phyloP scores from a whole-genome alignment of 2,888 invertebrate genomes.

The Altica lythri region DNA sequence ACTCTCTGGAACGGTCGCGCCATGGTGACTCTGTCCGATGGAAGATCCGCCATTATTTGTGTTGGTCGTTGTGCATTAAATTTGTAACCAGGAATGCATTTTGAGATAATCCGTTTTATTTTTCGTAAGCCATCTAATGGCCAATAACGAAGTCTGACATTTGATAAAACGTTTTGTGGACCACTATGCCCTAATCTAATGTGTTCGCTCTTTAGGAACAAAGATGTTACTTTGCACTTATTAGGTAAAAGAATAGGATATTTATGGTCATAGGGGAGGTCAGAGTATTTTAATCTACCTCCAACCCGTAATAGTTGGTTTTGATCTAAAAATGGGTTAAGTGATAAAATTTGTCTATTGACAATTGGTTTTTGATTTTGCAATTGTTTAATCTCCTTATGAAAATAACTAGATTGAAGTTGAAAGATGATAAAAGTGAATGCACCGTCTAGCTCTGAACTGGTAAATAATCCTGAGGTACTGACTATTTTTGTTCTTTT shows the following conservation, averaged over 20 bases:
- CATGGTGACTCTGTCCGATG: too few species aligned
- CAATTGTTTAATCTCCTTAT: not conserved
- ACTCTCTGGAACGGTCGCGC: too few species aligned
- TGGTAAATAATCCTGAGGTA: not conserved
- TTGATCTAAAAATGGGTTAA: not conserved
- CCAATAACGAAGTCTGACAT: not conserved
- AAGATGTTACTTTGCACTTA: not conserved
- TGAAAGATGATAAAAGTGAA: not conserved
- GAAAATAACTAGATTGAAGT: not conserved
- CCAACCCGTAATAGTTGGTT: not conserved
- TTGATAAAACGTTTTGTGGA: not conserved
- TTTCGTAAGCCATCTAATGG: not conserved
- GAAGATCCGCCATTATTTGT: not conserved
- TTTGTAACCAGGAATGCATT: not conserved
- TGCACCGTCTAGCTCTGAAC: not conserved
- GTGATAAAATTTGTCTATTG: not conserved
- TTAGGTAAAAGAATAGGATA: not conserved
- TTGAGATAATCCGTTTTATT: not conserved
- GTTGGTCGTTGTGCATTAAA: not conserved
- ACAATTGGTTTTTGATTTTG: not conserved
- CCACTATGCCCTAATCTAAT: not conserved
- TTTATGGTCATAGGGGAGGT: constrained; percentile 1
- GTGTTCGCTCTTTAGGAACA: constrained; percentile 18
- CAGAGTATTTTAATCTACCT: not conserved
- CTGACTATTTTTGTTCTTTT: too few species aligned